phyloP scores from a whole-genome alignment of 2,888 invertebrate species.

The Chrysolina oricalcia region DNA sequence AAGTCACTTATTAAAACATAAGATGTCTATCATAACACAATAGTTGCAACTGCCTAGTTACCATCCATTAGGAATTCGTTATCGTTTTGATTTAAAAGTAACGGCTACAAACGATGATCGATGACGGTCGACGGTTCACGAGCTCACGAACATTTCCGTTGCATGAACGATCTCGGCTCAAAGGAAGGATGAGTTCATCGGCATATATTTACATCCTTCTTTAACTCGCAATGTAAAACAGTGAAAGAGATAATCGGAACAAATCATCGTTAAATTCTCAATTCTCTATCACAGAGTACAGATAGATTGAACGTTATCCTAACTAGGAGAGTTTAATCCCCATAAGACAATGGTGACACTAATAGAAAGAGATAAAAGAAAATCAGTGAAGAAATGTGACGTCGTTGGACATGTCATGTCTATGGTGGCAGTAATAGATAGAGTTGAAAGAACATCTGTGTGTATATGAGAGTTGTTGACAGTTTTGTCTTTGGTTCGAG shows the following conservation, averaged over 20 bases:
- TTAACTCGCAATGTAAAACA: not conserved
- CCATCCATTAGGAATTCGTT: slow-evolving; percentile 15
- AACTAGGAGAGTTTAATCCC: no score
- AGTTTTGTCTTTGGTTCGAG: no score
- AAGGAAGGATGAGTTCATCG: not conserved
- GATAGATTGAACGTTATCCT: no score
- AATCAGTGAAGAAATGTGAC: no score
- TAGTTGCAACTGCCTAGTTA: slow-evolving; percentile 7
- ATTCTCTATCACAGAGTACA: no score
- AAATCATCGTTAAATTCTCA: not conserved
- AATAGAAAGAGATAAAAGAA: no score
- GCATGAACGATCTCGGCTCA: no score
- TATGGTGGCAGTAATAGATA: no score
- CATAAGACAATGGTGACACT: no score
- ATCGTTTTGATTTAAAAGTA: slow-evolving; percentile 21
- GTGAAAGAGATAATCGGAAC: not conserved
- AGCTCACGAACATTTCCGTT: not conserved
- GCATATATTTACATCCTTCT: not conserved
- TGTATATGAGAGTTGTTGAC: no score
- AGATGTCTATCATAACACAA: slow-evolving; percentile 4
- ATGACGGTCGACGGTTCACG: not conserved
- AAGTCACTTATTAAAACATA: slow-evolving; percentile 25
- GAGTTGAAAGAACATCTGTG: no score
- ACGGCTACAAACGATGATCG: slow-evolving; percentile 5
- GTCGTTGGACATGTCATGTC: no score